phyloP scores from a whole-genome alignment of 1,140 invertebrate genomes.

The Trachymyrmex cornetzi region DNA sequence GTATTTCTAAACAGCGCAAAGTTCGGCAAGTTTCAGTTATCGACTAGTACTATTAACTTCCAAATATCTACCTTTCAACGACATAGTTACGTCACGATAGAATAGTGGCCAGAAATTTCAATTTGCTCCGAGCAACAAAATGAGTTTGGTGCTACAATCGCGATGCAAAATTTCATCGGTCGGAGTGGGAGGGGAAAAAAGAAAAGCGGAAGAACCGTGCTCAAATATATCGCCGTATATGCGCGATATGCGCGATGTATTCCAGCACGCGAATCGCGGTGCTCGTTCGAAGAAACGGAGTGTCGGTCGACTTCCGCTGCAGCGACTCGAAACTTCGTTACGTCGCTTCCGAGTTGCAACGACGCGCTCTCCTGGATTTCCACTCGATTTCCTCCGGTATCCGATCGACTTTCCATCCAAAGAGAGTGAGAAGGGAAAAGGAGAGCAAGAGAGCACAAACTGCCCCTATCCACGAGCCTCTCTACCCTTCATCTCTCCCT shows the following conservation, averaged over 20 bases:
- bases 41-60: slow-evolving; percentile 69
- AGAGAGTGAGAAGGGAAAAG: not conserved
- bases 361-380: slow-evolving; percentile 70
- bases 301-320: slow-evolving; percentile 77
- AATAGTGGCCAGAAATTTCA: slow-evolving; percentile 67
- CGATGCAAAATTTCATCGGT: slow-evolving; percentile 59
- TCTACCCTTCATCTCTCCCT: not conserved
- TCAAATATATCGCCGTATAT: slow-evolving; percentile 52
- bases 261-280: slow-evolving; percentile 20
- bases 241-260: slow-evolving; percentile 47
- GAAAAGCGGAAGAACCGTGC: not conserved
- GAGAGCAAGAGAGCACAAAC: slow-evolving; percentile 10
- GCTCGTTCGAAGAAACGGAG: slow-evolving; percentile 66
- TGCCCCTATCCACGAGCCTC: slow-evolving; percentile 17
- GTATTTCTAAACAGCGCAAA: not conserved
- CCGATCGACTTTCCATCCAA: slow-evolving; percentile 58
- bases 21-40: slow-evolving; percentile 49
- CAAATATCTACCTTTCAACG: slow-evolving; percentile 48
- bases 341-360: slow-evolving; percentile 77
- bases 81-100: not conserved
- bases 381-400: slow-evolving; percentile 66
- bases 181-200: not conserved
- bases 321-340: slow-evolving; percentile 77
- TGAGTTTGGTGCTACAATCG: slow-evolving; percentile 27
- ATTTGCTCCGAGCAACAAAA: slow-evolving; percentile 70